Evolutionary conservation across 2,797 vertebrate species (phyloP).

Genomic region (Fundulus diaphanus): DNA sequence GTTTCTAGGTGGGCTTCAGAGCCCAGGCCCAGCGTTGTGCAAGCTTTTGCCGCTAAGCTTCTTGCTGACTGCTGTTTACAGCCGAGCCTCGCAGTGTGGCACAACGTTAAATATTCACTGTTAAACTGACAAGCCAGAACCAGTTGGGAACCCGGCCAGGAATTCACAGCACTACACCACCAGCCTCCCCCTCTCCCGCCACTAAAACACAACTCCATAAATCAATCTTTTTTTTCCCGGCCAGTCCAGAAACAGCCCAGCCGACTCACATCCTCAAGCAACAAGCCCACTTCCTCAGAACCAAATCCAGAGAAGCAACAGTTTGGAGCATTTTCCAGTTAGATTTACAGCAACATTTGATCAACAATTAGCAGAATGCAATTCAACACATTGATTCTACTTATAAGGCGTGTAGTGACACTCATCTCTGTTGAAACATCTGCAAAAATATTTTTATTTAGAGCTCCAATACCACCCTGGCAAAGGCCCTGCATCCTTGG

Average conservation of each 20-base stretch:
- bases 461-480: conserved; percentile 78
- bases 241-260: conserved; percentile 45
- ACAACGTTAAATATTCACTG: conserved; percentile 82
- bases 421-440: conserved; percentile 69
- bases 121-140: conserved; percentile 80
- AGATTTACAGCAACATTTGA: conserved; percentile 28
- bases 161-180: conserved; percentile 61
- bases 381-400: conserved; percentile 34
- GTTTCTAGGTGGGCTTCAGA: conserved; percentile 73
- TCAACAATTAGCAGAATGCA: conserved; percentile 39
- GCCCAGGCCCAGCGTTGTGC: conserved; percentile 63
- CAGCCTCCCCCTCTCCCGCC: conserved; percentile 12
- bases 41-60: conserved; percentile 61
- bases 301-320: conserved; percentile 10
- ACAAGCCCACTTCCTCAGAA: conserved; percentile 44
- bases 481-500: conserved; percentile 81
- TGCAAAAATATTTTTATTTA: conserved; percentile 83
- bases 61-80: conserved; percentile 73
- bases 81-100: conserved; percentile 65
- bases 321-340: conserved; percentile 28
- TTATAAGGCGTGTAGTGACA: conserved; percentile 40
- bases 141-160: conserved; percentile 74
- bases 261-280: conserved; percentile 29
- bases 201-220: conserved; percentile 40
- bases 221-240: conserved; percentile 37